Percentiles rank a stretch among this genome's conserved stretches.
phyloP scores from a whole-genome alignment of 1,140 invertebrate genomes.

The Microplitis mediator region DNA sequence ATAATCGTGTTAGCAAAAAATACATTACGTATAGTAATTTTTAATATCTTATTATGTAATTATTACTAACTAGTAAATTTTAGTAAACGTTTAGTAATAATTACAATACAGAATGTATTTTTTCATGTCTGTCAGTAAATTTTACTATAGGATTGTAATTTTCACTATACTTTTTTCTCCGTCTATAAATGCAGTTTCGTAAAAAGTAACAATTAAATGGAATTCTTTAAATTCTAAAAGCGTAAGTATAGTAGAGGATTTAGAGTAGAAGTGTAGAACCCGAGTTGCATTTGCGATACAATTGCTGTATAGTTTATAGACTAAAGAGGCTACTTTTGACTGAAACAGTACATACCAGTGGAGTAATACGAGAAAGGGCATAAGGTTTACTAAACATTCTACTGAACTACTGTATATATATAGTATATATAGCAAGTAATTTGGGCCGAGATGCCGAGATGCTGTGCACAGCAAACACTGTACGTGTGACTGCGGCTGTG shows the following conservation, averaged over 20 bases:
- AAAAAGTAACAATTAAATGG: not conserved
- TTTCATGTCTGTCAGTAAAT: too few relatives aligned
- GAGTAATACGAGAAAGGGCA: not conserved
- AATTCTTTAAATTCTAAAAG: constrained; percentile 12
- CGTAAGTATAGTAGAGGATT: not conserved
- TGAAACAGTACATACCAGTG: too few relatives aligned
- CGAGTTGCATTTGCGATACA: constrained; percentile 14
- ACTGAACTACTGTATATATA: too few relatives aligned
- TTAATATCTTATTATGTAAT: too few relatives aligned
- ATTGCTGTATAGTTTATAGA: constrained; percentile 9
- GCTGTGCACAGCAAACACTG: not conserved
- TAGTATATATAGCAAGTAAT: too few relatives aligned
- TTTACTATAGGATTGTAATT: not conserved
- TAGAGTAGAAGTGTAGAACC: not conserved
- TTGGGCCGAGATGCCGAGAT: too few relatives aligned
- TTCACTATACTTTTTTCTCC: too few relatives aligned
- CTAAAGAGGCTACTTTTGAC: constrained; percentile 10
- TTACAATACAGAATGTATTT: too few relatives aligned
- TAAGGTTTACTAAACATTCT: not conserved
- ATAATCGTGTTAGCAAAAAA: too few relatives aligned
- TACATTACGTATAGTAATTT: too few relatives aligned
- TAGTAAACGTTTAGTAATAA: too few relatives aligned
- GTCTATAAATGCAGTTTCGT: not conserved
- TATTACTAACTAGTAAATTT: too few relatives aligned
- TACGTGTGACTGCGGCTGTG: not conserved